These are phyloP conservation scores for Leptodactylus fallax DNA, from an alignment of 2,797 vertebrate genomes.

Conservation along the genomic window DNA sequence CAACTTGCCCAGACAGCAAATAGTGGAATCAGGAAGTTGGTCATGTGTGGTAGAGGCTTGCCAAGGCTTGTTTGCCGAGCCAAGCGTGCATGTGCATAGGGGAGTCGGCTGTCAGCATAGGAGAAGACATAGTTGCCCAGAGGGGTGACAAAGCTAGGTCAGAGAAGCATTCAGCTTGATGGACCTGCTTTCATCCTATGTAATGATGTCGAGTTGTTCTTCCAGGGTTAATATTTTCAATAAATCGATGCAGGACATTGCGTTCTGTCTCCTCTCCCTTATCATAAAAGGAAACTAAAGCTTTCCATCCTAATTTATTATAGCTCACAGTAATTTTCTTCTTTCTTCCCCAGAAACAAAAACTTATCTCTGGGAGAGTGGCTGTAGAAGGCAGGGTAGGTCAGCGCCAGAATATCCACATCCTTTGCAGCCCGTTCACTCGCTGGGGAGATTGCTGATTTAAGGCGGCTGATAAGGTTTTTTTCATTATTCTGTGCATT, in stretches of 20 bases:
- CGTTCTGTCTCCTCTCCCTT: conserved; percentile 73
- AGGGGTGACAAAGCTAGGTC: neutral
- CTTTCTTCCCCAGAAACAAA: conserved; percentile 74
- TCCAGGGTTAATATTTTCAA: conserved; percentile 72
- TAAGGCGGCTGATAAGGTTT: conserved; percentile 49
- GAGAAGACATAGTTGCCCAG: neutral
- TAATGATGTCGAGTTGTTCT: neutral
- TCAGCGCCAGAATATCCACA: conserved; percentile 71
- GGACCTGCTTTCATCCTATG: neutral
- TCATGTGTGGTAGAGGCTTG: too few species aligned
- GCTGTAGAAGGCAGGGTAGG: conserved; percentile 70
- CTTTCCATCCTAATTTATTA: conserved; percentile 80
- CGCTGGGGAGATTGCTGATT: conserved; percentile 72
- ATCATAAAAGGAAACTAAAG: conserved; percentile 78
- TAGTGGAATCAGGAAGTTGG: too few species aligned
- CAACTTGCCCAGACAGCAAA: too few species aligned
- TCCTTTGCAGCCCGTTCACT: conserved; percentile 69
- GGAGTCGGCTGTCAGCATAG: too few species aligned
- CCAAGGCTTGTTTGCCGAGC: too few species aligned
- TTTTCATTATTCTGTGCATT: conserved; percentile 57
- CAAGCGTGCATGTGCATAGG: too few species aligned
- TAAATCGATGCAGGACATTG: conserved; percentile 70
- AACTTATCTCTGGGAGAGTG: conserved; percentile 68
- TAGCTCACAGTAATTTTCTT: conserved; percentile 76
- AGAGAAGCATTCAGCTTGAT: neutral